A percentile compares a stretch with the other conserved stretches of the same genome.
These are phyloP conservation scores for Gryllus longicercus DNA, from an alignment of 2,888 invertebrate genomes.

Conservation along the genomic window DNA sequence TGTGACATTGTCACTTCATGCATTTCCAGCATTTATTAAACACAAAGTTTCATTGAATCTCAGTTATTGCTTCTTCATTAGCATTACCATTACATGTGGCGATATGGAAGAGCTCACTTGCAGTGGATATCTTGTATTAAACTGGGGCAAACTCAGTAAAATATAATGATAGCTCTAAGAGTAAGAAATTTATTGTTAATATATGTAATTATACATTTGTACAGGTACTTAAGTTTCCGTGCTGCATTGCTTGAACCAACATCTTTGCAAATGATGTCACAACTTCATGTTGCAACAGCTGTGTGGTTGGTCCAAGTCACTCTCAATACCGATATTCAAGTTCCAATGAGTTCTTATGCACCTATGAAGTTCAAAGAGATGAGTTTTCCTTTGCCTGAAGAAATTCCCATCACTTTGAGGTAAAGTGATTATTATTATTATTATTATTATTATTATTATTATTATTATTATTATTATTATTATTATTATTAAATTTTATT, in stretches of 20 bases:
- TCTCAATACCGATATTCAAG: slow-evolving; percentile 48
- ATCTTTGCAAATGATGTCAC: slow-evolving; percentile 64
- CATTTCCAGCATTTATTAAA: too few species aligned
- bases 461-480: too few species aligned
- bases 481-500: not conserved
- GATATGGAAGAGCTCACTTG: too few species aligned
- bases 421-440: slow-evolving; percentile 42
- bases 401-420: slow-evolving; percentile 66
- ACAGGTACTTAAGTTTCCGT: slow-evolving; percentile 66
- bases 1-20: too few species aligned
- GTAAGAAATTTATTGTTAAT: not conserved
- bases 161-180: too few species aligned
- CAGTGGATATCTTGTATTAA: too few species aligned
- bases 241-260: slow-evolving; percentile 74
- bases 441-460: too few species aligned
- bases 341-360: slow-evolving; percentile 53
- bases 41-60: too few species aligned
- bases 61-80: too few species aligned
- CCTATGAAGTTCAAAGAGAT: slow-evolving; percentile 57
- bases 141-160: too few species aligned
- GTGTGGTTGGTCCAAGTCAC: slow-evolving; percentile 85
- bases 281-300: slow-evolving; percentile 77
- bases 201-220: slow-evolving; percentile 34
- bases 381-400: slow-evolving; percentile 61
- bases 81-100: too few species aligned